phyloP scores from a whole-genome alignment of 1,140 invertebrate genomes.

The Drosophila subobscura region DNA sequence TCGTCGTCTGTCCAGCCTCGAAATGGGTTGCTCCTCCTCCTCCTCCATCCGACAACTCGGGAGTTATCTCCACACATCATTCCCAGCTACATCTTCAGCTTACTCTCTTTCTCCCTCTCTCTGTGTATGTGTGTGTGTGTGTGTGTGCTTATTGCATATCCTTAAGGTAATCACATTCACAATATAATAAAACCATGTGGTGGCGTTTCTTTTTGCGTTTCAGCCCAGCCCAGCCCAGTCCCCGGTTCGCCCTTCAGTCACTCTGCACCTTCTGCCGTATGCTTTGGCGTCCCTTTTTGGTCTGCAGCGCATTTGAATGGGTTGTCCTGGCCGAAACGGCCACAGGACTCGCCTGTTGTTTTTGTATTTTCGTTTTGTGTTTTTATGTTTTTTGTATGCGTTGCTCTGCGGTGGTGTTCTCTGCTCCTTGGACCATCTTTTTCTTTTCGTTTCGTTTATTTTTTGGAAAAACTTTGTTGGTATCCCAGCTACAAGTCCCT shows the following conservation, averaged over 20 bases:
- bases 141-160: slow-evolving; percentile 79
- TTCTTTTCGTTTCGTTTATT: slow-evolving; percentile 61
- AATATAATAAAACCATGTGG: slow-evolving; percentile 82
- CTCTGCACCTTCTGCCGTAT: neutral
- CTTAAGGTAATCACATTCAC: slow-evolving; percentile 82
- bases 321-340: slow-evolving; percentile 29
- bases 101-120: slow-evolving; percentile 9
- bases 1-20: slow-evolving; percentile 52
- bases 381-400: slow-evolving; percentile 8
- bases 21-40: slow-evolving; percentile 46
- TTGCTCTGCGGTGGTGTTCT: slow-evolving; percentile 10
- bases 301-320: slow-evolving; percentile 1
- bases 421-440: slow-evolving; percentile 8
- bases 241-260: slow-evolving; percentile 11
- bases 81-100: slow-evolving; percentile 18
- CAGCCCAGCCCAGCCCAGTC: slow-evolving; percentile 29
- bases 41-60: slow-evolving; percentile 8
- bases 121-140: slow-evolving; percentile 22
- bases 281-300: neutral
- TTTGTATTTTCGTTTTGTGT: too few species aligned
- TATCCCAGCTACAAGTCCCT: slow-evolving; percentile 81
- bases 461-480: slow-evolving; percentile 75
- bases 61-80: slow-evolving; percentile 47
- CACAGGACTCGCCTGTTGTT: too few species aligned
- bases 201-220: slow-evolving; percentile 70